Percentiles rank a stretch among this genome's conserved stretches.
Evolutionary conservation across 1,140 invertebrate species (phyloP).

Genomic region (Drosophila erecta): DNA sequence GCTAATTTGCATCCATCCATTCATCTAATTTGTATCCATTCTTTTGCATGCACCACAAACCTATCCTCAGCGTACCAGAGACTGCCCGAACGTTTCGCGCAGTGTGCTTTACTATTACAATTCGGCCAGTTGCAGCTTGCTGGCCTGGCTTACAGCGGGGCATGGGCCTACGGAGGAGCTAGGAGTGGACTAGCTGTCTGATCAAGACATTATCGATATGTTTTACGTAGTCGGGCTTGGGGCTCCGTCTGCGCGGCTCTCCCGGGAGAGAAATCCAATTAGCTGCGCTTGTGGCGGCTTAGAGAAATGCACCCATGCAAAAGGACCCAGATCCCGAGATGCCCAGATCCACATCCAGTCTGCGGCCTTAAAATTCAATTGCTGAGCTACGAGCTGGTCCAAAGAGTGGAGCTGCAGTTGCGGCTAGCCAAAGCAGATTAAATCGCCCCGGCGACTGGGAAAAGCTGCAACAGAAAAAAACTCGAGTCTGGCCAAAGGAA

Average conservation of each 20-base stretch:
- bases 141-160: background rate
- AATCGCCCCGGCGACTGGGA: conserved; percentile 66
- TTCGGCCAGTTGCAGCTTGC: conserved; percentile 50
- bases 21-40: too few species aligned
- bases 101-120: conserved; percentile 82
- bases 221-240: conserved; percentile 69
- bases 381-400: conserved; percentile 49
- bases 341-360: conserved; percentile 6
- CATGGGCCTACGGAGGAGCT: background rate
- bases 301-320: conserved; percentile 68
- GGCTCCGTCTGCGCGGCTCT: conserved; percentile 51
- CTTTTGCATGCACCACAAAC: too few species aligned
- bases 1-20: too few species aligned
- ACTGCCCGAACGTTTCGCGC: conserved; percentile 19
- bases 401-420: conserved; percentile 12
- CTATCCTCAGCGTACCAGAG: too few species aligned
- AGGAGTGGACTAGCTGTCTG: conserved; percentile 65
- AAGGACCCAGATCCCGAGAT: conserved; percentile 56
- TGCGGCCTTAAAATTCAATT: conserved; percentile 54
- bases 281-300: conserved; percentile 77
- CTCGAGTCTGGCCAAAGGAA: conserved; percentile 65
- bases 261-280: conserved; percentile 83
- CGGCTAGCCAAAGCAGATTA: conserved; percentile 56
- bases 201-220: conserved; percentile 83
- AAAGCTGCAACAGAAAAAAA: conserved; percentile 23